phyloP scores from a whole-genome alignment of 2,113 vertebrate genomes.

The Chaenocephalus aceratus region DNA sequence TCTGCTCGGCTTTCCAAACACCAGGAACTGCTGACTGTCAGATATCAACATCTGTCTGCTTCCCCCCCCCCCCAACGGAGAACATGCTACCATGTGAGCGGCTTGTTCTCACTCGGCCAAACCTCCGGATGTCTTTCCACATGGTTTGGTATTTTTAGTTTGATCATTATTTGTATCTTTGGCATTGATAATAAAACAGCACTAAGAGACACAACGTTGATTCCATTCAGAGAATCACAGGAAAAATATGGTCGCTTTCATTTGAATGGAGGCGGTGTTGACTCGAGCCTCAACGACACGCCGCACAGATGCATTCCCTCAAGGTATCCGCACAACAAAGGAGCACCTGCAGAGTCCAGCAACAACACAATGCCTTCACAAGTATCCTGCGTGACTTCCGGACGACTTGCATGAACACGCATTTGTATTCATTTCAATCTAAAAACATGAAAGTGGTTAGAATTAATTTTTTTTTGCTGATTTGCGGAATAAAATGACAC shows the following conservation, averaged over 20 bases:
- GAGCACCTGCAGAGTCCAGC: too few species aligned
- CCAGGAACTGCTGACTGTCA: conserved; percentile 1
- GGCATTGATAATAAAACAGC: conserved; percentile 15
- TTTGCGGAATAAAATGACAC: too few species aligned
- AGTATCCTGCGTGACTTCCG: too few species aligned
- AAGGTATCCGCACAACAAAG: too few species aligned
- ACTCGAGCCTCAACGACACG: conserved; percentile 17
- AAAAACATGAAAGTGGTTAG: too few species aligned
- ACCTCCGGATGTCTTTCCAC: conserved; percentile 2
- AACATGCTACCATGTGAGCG: background rate
- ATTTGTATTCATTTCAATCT: too few species aligned
- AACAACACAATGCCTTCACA: too few species aligned
- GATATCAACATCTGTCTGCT: conserved; percentile 22
- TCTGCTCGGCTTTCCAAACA: conserved; percentile 24
- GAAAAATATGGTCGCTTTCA: background rate
- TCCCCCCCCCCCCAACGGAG: too few species aligned
- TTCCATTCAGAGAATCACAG: conserved; percentile 30
- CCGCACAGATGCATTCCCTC: background rate
- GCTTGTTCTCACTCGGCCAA: background rate
- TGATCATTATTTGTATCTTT: conserved; percentile 8
- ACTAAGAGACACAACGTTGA: conserved; percentile 3
- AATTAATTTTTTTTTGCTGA: too few species aligned
- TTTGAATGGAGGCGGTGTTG: background rate
- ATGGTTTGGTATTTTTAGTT: conserved; percentile 7
- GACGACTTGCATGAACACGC: too few species aligned